phyloP scores from a whole-genome alignment of 2,113 vertebrate species.

The Poicephalus gulielmi region DNA sequence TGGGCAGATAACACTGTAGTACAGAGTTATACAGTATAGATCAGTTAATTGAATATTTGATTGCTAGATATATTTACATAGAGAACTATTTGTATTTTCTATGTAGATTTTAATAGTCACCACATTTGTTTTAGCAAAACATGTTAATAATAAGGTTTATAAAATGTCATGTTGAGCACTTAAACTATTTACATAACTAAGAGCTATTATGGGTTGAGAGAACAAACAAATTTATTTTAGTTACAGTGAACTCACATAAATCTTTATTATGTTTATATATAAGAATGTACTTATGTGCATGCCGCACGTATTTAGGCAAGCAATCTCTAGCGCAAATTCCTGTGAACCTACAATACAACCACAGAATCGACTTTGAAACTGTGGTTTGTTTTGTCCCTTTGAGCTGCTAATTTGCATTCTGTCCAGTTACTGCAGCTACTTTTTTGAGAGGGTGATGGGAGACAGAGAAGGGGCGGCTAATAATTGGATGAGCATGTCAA shows the following conservation, averaged over 20 bases:
- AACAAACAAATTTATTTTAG: conserved; percentile 52
- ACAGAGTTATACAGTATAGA: conserved; percentile 11
- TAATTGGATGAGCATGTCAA: background rate
- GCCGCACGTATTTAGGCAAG: background rate
- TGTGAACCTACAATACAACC: background rate
- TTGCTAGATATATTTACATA: conserved; percentile 56
- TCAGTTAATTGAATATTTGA: conserved; percentile 58
- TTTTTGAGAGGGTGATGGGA: background rate
- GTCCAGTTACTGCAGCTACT: background rate
- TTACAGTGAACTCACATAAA: conserved; percentile 39
- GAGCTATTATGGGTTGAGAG: conserved; percentile 21
- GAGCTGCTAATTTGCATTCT: background rate
- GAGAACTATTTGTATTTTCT: conserved; percentile 49
- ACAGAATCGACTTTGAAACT: background rate
- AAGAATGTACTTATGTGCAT: background rate
- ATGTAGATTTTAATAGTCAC: conserved; percentile 47
- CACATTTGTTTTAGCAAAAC: conserved; percentile 55
- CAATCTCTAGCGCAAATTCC: background rate
- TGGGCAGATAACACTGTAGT: conserved; percentile 35
- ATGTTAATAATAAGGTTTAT: conserved; percentile 55
- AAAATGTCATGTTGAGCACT: conserved; percentile 49
- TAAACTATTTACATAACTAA: conserved; percentile 44
- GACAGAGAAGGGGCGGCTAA: background rate
- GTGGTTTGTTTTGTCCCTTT: background rate
- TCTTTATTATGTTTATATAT: conserved; percentile 1